Evolutionary conservation across 1,140 invertebrate species (phyloP).

Genomic region (Drosophila mauritiana): DNA sequence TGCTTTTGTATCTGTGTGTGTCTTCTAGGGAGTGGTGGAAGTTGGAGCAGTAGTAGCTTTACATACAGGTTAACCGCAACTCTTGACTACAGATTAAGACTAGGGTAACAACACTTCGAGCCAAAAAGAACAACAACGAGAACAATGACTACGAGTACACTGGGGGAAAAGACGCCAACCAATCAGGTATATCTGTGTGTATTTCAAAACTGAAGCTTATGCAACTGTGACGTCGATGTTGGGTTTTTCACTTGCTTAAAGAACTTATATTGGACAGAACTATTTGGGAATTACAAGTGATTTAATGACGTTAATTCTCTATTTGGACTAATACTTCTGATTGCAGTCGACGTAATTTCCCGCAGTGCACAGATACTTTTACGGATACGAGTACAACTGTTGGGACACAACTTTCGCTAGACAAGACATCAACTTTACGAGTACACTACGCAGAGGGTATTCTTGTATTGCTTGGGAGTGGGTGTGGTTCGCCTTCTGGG

Average conservation of each 20-base stretch:
- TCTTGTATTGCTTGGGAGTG: slow-evolving; percentile 1
- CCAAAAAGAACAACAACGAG: slow-evolving; percentile 55
- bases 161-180: slow-evolving; percentile 11
- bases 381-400: slow-evolving; percentile 31
- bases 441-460: slow-evolving; percentile 34
- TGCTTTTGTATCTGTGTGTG: slow-evolving; percentile 31
- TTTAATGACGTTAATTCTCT: too few relatives aligned
- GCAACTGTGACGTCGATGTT: too few relatives aligned
- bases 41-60: slow-evolving; percentile 33
- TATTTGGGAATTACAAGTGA: too few relatives aligned
- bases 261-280: too few relatives aligned
- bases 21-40: slow-evolving; percentile 38
- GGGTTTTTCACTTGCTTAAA: too few relatives aligned
- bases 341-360: background rate
- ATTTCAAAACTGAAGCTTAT: too few relatives aligned
- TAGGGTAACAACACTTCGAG: slow-evolving; percentile 48
- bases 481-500: slow-evolving; percentile 16
- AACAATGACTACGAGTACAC: slow-evolving; percentile 53
- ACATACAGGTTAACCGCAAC: slow-evolving; percentile 53
- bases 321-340: background rate
- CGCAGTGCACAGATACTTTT: slow-evolving; percentile 17
- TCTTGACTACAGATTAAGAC: slow-evolving; percentile 52
- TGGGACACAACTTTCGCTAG: slow-evolving; percentile 44
- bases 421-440: slow-evolving; percentile 45
- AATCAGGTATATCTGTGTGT: background rate